Evolutionary conservation across 2,797 vertebrate genomes (phyloP), one percentile per base, ranked within the genome.

Genomic region (Channa striata): DNA sequence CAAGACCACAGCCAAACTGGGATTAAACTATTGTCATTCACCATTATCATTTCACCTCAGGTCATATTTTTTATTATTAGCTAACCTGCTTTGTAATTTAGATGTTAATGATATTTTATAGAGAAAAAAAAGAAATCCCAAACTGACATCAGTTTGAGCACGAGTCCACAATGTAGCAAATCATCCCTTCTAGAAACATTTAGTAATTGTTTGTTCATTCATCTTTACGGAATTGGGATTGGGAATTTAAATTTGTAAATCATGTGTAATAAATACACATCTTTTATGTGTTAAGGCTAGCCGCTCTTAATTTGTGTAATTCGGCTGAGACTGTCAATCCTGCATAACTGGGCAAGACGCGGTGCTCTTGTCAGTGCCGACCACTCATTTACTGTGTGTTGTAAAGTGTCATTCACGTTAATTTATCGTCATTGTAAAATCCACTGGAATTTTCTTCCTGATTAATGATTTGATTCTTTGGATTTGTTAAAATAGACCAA

Each of bases 401-500:
- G 40, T 71, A 4, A 48, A 43, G 10, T 76, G 40, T 68, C 49
- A 65, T 79, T 79, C 56, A 60, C 50, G 72, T 74, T 79, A 79
- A 86, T 90, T 76, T 88, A 88, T 84, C 69, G 36, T 57, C 20
- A 68, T 49, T 78, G 43, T 82, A 43, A 50, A 56, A 66, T 64
- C 74, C 25, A 63, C 13, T 17, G 51, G 47, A 51, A 4, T 30
- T 54, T 76, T 58, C 64, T 54, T 52, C 64, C 20, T 49, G 12
- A 76, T 70, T 54, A 57, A 61, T 44, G 5, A 69, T 77, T 68
- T 69, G 43, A 76, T 77, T 78, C 12, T 77, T 17, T 81, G 50
- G 48, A 53, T 81, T 82, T 83, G 59, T 87, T 78, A 30, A 70
- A 90, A 90, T 90, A 90, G 89, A 92, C 20, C 56, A 57, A 23